These are phyloP conservation scores for Dicrostonyx torquatus DNA, from an alignment of 2,797 vertebrate genomes.

Conservation along the genomic window DNA sequence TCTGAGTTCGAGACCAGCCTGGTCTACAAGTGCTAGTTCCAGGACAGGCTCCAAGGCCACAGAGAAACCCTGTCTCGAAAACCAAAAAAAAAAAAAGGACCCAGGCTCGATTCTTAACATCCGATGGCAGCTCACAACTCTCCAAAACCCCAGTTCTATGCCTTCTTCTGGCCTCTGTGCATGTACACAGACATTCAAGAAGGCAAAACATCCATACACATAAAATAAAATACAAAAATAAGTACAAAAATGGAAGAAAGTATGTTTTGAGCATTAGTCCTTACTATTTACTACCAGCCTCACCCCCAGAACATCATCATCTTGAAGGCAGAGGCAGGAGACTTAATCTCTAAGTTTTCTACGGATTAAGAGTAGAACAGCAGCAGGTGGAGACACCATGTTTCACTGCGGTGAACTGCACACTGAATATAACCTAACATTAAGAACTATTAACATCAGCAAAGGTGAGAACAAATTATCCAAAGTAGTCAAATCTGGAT, in stretches of 20 bases:
- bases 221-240: background rate
- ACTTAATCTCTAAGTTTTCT: background rate
- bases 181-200: background rate
- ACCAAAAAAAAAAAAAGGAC: no score
- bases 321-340: background rate
- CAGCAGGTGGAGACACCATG: background rate
- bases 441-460: background rate
- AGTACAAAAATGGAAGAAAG: background rate
- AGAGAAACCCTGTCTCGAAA: no score
- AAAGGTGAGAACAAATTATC: slow-evolving; percentile 9
- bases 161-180: background rate
- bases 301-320: background rate
- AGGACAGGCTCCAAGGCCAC: no score
- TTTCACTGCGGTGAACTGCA: background rate
- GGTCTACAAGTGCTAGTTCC: no score
- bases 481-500: background rate
- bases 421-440: background rate
- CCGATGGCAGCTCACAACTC: background rate
- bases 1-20: no score
- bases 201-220: background rate
- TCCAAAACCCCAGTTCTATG: background rate
- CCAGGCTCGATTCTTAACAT: background rate
- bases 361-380: background rate
- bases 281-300: background rate
- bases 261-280: background rate